Evolutionary conservation across 1,140 invertebrate species (phyloP).

Genomic region (Zaprionus kolodkinae): DNA sequence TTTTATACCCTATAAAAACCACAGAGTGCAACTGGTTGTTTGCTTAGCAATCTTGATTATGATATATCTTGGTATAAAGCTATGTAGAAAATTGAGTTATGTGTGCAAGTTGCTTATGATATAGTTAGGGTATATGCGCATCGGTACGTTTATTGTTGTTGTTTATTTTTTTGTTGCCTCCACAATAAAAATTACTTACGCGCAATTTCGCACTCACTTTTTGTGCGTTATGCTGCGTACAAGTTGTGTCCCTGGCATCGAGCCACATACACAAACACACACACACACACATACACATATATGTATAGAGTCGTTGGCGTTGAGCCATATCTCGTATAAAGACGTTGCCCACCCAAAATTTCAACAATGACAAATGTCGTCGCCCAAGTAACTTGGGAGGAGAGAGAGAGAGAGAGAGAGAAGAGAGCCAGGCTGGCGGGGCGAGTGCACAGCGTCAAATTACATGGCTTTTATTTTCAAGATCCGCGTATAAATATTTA

Average conservation of each 20-base stretch:
- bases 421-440: too few species aligned
- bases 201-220: slow-evolving; percentile 75
- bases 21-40: not conserved
- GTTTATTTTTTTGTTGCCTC: slow-evolving; percentile 5
- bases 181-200: slow-evolving; percentile 74
- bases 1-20: not conserved
- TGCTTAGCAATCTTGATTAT: not conserved
- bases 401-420: too few species aligned
- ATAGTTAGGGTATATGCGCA: not conserved
- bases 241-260: slow-evolving; percentile 56
- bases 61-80: not conserved
- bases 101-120: too few species aligned
- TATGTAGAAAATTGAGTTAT: not conserved
- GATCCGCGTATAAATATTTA: slow-evolving; percentile 69
- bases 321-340: slow-evolving; percentile 38
- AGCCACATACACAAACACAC: not conserved
- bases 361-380: slow-evolving; percentile 74
- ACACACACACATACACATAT: not conserved
- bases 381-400: slow-evolving; percentile 9
- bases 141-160: not conserved
- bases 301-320: slow-evolving; percentile 20
- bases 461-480: slow-evolving; percentile 71
- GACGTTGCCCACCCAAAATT: slow-evolving; percentile 64
- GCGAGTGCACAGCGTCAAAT: slow-evolving; percentile 46
- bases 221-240: slow-evolving; percentile 62